Base-by-base conservation (phyloP, 2,113 vertebrate genomes). In the Lipophrys pholis region DNA sequence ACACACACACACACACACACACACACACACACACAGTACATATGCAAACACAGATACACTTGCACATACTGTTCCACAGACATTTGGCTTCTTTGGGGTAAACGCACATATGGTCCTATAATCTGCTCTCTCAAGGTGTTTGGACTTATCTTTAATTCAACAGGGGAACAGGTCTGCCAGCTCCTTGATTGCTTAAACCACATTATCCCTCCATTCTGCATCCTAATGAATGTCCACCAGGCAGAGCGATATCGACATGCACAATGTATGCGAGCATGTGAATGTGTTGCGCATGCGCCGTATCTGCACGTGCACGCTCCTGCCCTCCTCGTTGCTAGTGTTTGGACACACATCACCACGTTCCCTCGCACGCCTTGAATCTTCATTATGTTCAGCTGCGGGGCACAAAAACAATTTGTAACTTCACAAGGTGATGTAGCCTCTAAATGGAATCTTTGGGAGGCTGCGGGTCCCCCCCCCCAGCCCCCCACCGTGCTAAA, bases 331-430 rank as follows among this genome's bases (percentile, higher is more conserved):
- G 10, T 46, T 48, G 59, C 48, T 61, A n/a, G 49, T 78, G 62
- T 71, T 69, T 72, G 75, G 79, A 82, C 81, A 75, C 75, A 80
- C 78, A 81, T 74, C 60, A 30, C 14, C 7, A 65, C 40, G 11
- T 72, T 82, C 41, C 50, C 71, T 78, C 77, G 81, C 75, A 60
- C 15, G 36, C 50, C 73, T 89, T 77, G 86, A 82, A 87, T 89
- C 90, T 87, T 87, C 83, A 89, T 92, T 91, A 87, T 75, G 71
- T 81, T 78, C 89, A 54, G 84, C 91, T 68, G 78, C 57, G 7
- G 87, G 89, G 90, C 82, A 86, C 58, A 80, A 90, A 91, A 87
- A 90, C 83, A 87, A 90, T 90, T 91, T 92, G 80, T 72, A 87
- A 83, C 85, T 84, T 85, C 73, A 70, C 69, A 83, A 89, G 80